Base-by-base conservation (phyloP, 2,888 invertebrate genomes). In the Nymphalis polychloros region DNA sequence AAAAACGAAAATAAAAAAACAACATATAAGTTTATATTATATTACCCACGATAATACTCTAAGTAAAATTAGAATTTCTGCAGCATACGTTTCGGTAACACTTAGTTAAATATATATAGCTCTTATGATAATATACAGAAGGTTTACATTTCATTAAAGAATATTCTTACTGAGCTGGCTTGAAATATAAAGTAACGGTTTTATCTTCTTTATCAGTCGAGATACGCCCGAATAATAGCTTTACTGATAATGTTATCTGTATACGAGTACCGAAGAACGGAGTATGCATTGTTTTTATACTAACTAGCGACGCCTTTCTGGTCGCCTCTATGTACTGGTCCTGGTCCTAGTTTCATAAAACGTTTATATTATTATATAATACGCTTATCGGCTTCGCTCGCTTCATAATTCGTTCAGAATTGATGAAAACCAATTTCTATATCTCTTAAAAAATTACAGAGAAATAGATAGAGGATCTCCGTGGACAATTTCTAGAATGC, bases 171-270 rank as follows among this genome's bases (percentile, higher is more conserved):
- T n/a, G 48, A 19, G 19, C 6, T 31, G 23, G 53, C 23, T 48
- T 35, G 53, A 41, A 13, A 19, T 19, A 53, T 41, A 52, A 52
- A 61, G 61, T 66, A 48, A 19, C 55, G 1, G 48, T 48, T 61
- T 63, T 63, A 63, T 66, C 69, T 53, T 49, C 47, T 35, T 81
- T 85, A 86, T 87, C 85, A 77, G 69, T 70, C 67, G 72, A 77
- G 84, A 86, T 86, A 84, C 74, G 79, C 72, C 75, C 78, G 78
- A 80, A 82, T 83, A 85, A 84, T 80, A 82, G 75, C 77, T 74
- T 74, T 64, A 67, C 71, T 78, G 84, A 86, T 85, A 86, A 72
- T 75, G 72, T 71, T 83, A 81, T 81, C 79, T 75, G 19, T 46
- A 20, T 59, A 64, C 19, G 19, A 67, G 49, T 55, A 60, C 49